Percentiles rank a stretch among this genome's conserved stretches.
phyloP scores from a whole-genome alignment of 2,888 invertebrate genomes.

The Drosophila cracens region DNA sequence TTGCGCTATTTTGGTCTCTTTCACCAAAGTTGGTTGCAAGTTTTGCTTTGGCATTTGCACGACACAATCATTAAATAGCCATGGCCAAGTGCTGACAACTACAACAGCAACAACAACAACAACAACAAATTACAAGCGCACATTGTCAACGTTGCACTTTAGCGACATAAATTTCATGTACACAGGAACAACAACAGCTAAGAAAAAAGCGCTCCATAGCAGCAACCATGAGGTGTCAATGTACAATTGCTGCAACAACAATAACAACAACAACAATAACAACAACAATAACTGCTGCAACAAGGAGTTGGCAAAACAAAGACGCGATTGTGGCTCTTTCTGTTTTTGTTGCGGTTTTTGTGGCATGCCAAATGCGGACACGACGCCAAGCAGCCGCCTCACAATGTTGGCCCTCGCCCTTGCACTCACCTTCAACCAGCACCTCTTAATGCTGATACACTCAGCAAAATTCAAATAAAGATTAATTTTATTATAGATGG shows the following conservation, averaged over 20 bases:
- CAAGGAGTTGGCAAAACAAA: constrained; percentile 64
- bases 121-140: constrained; percentile 80
- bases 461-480: not conserved
- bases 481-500: not conserved
- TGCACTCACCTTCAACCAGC: constrained; percentile 12
- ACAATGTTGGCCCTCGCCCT: constrained; percentile 20
- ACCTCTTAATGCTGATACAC: not conserved
- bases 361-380: constrained; percentile 77
- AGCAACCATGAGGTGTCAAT: constrained; percentile 74
- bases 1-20: constrained; percentile 39
- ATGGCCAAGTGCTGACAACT: constrained; percentile 76
- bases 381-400: constrained; percentile 54
- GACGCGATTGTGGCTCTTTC: constrained; percentile 66
- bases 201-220: constrained; percentile 33
- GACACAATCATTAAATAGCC: constrained; percentile 79
- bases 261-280: constrained; percentile 29
- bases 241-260: constrained; percentile 75
- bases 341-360: constrained; percentile 26
- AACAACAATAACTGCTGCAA: constrained; percentile 34
- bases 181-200: constrained; percentile 32
- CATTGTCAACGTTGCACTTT: constrained; percentile 79
- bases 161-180: constrained; percentile 80
- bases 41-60: constrained; percentile 70
- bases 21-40: constrained; percentile 34
- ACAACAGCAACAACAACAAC: constrained; percentile 51